phyloP scores from a whole-genome alignment of 2,888 invertebrate genomes.

The Hecatera dysodea region DNA sequence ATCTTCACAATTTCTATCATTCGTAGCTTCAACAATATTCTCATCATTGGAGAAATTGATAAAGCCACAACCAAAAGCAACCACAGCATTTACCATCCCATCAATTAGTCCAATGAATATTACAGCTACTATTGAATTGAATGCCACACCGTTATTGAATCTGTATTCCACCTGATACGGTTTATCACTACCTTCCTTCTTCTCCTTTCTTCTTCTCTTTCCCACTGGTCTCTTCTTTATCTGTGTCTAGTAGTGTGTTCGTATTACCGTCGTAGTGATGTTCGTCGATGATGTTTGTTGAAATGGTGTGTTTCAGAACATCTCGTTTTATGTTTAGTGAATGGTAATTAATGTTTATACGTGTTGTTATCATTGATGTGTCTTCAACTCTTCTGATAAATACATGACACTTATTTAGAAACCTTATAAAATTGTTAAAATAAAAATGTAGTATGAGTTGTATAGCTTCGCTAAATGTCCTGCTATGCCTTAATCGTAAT shows the following conservation, averaged over 20 bases:
- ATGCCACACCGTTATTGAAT: constrained; percentile 55
- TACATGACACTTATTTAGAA: constrained; percentile 11
- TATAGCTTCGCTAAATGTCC: constrained; percentile 45
- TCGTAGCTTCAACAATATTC: constrained; percentile 1
- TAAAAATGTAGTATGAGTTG: constrained; percentile 8
- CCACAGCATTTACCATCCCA: constrained; percentile 40
- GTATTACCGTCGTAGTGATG: constrained; percentile 53
- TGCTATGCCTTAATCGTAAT: constrained; percentile 29
- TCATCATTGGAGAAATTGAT: not conserved
- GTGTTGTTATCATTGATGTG: constrained; percentile 32
- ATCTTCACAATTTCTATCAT: constrained; percentile 1
- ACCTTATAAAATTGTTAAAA: not conserved
- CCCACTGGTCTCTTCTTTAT: constrained; percentile 35
- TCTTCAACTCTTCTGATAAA: constrained; percentile 2
- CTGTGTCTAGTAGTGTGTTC: constrained; percentile 50
- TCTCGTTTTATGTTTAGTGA: constrained; percentile 53
- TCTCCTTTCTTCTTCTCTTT: too few species aligned
- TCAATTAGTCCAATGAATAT: constrained; percentile 52
- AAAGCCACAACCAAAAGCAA: constrained; percentile 17
- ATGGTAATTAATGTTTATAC: constrained; percentile 58
- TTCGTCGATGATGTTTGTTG: constrained; percentile 51
- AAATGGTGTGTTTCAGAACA: constrained; percentile 38
- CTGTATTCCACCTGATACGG: constrained; percentile 60
- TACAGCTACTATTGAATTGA: constrained; percentile 54
- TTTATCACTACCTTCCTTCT: constrained; percentile 34